These are phyloP conservation scores for Atethmia centrago DNA, from an alignment of 2,888 invertebrate species.

Conservation along the genomic window DNA sequence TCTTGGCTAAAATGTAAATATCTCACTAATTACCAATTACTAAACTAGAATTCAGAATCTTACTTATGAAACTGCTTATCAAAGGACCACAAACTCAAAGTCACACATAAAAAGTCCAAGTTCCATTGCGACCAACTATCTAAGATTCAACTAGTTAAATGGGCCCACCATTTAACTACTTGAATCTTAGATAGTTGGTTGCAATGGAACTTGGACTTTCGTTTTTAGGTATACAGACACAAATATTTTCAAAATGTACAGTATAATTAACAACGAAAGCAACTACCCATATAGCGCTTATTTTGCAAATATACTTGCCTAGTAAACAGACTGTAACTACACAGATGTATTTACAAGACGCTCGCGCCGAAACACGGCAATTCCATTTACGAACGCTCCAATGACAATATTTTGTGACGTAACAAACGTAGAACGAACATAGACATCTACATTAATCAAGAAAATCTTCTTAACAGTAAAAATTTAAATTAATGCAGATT, in stretches of 20 bases:
- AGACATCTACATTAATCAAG: conserved; percentile 54
- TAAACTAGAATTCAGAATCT: background rate
- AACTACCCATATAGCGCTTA: conserved; percentile 34
- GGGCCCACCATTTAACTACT: too few species aligned
- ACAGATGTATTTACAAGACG: conserved; percentile 49
- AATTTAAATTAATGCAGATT: conserved; percentile 66
- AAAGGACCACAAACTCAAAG: background rate
- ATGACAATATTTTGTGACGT: conserved; percentile 59
- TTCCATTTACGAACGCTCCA: conserved; percentile 63
- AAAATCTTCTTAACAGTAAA: conserved; percentile 52
- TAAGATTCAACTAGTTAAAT: background rate
- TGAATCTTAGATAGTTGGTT: too few species aligned
- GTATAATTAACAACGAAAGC: conserved; percentile 48
- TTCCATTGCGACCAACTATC: background rate
- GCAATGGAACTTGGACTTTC: too few species aligned
- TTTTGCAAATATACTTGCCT: conserved; percentile 43
- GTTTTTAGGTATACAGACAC: background rate
- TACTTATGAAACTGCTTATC: background rate
- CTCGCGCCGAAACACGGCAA: conserved; percentile 56
- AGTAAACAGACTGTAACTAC: conserved; percentile 20
- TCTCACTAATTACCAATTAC: background rate
- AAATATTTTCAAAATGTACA: conserved; percentile 18
- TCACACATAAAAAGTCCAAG: background rate
- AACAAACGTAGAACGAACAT: conserved; percentile 41
- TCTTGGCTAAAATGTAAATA: conserved; percentile 1